Base-by-base conservation (phyloP, 2,113 vertebrate genomes). In the Sinocyclocheilus maitianheensis region DNA sequence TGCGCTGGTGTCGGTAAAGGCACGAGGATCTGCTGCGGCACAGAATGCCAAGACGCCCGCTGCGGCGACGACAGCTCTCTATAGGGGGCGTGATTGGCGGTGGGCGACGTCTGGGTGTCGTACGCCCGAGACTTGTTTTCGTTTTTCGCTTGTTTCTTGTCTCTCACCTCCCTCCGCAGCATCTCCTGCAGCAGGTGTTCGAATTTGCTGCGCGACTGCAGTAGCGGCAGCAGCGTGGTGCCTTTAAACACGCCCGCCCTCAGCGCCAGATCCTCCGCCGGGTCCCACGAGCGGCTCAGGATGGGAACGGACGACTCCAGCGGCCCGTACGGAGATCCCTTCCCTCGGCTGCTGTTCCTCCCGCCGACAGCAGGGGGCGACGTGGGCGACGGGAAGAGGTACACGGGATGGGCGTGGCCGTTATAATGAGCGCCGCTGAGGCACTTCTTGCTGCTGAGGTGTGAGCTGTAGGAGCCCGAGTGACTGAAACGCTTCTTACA, bases 401-500 rank as follows among this genome's bases (percentile, higher is more conserved):
- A 92, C 2, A 90, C 62, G 81, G 83, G 86, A 87, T 92, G 43
- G 43, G 7, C 11, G 40, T 93, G 40, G 40, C 40, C 6, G 46
- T 93, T 94, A 81, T 90, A 89, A 34, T 90, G 87, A 3, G 88
- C 77, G 1, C 90, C 89, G 37, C 87, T 91, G 18, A 95, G 92
- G 81, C 96, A 96, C 92, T 96, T 96, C 88, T 95, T 96, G 88
- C 95, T 96, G 93, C 95, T 96, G 65, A 96, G 90, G 87, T 96
- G 96, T 5, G 96, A 96, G 86, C 96, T 96, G 92, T 96, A 96
- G 48, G 96, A 96, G 11, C 96, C 96, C 0, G 96, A 96, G 86
- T 96, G 96, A 46, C 95, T 96, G 89, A 96, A 96, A 2, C 96
- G 93, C 58, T 95, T 95, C 91, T 95, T 96, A 91, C 96, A 96